Percentiles rank a stretch among this genome's conserved stretches.
These are phyloP conservation scores for Drosophila emarginata DNA, from an alignment of 2,888 invertebrate genomes.

Conservation along the genomic window DNA sequence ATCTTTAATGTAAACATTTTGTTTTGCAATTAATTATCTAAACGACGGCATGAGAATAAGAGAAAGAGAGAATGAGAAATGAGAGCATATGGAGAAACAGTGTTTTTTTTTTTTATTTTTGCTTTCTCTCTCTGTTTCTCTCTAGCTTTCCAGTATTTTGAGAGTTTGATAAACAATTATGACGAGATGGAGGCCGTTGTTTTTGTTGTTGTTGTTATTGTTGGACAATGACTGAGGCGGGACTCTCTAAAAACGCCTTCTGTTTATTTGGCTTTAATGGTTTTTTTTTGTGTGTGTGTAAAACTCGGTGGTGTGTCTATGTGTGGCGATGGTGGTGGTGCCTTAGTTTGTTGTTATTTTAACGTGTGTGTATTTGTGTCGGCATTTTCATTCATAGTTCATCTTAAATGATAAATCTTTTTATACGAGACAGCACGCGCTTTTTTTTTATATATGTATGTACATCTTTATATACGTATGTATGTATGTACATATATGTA, in stretches of 20 bases:
- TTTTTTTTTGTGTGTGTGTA: constrained; percentile 44
- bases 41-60: constrained; percentile 48
- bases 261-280: constrained; percentile 55
- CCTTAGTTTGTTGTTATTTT: constrained; percentile 27
- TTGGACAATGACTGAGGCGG: not conserved
- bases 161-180: constrained; percentile 48
- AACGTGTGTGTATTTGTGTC: constrained; percentile 44
- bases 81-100: too few species aligned
- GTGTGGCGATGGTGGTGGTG: constrained; percentile 12
- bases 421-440: constrained; percentile 48
- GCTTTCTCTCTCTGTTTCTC: not conserved
- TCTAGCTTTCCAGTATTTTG: constrained; percentile 36
- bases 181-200: constrained; percentile 19
- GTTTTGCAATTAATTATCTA: constrained; percentile 60
- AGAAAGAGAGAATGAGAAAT: constrained; percentile 4
- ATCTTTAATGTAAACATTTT: constrained; percentile 43
- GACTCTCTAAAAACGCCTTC: constrained; percentile 34
- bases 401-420: constrained; percentile 50
- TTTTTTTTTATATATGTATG: constrained; percentile 32
- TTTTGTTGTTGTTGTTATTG: too few species aligned
- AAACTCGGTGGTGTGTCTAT: not conserved
- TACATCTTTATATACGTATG: constrained; percentile 26
- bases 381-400: constrained; percentile 69
- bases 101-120: too few species aligned
- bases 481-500: constrained; percentile 7